Conservation (phyloP, 2,113 vertebrate species). For the Anas platyrhynchos region DNA sequence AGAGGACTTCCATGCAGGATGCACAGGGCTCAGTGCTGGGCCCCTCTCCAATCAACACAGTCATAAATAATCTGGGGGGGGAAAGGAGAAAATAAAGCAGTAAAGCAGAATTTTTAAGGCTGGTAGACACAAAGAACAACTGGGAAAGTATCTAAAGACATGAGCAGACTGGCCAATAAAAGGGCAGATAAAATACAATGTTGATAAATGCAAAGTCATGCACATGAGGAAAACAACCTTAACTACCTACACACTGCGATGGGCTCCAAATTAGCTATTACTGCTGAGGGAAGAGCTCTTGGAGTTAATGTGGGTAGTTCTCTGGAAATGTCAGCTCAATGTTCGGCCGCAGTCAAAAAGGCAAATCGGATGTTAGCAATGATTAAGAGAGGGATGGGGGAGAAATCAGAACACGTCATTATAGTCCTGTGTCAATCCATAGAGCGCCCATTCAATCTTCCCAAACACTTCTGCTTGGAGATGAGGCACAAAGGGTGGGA, state of each 20-base stretch:
- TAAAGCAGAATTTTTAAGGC: background rate
- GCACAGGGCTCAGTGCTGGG: background rate
- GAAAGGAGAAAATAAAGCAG: fast-evolving
- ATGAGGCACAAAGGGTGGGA: background rate
- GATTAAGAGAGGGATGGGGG: slow-evolving; percentile 21
- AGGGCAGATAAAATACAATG: background rate
- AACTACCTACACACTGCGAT: background rate
- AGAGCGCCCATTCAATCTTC: background rate
- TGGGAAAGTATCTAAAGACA: background rate
- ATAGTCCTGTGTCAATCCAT: background rate
- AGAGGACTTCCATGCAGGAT: background rate
- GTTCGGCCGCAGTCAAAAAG: slow-evolving; percentile 17
- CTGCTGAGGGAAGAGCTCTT: background rate
- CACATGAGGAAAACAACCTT: slow-evolving; percentile 11
- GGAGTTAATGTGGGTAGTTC: slow-evolving; percentile 3
- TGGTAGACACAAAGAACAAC: background rate
- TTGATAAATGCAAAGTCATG: slow-evolving; percentile 61
- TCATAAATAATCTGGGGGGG: background rate
- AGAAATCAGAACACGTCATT: slow-evolving; percentile 16
- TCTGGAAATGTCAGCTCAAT: slow-evolving; percentile 54
- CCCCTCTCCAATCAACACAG: fast-evolving
- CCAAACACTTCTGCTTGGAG: background rate
- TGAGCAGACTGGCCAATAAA: background rate
- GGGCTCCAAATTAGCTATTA: slow-evolving; percentile 11
- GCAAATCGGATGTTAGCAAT: background rate